Evolutionary conservation across 2,797 vertebrate species (phyloP).

Genomic region (Furcifer pardalis): DNA sequence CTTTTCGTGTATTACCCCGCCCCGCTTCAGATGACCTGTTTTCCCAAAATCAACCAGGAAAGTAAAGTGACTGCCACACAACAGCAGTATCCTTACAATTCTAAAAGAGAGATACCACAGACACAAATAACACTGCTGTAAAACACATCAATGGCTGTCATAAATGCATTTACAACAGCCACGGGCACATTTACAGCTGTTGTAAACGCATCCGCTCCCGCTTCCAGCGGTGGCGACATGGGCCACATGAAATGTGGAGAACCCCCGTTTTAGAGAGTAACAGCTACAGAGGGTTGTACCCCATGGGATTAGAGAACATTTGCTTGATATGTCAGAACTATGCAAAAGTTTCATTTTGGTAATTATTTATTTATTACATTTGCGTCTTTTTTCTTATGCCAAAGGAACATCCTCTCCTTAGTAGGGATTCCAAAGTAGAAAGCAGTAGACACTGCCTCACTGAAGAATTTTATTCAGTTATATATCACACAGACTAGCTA

Average conservation of each 20-base stretch:
- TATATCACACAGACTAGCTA: background rate
- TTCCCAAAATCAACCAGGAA: background rate
- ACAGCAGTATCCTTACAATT: background rate
- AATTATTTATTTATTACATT: too few relatives aligned
- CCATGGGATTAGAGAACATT: background rate
- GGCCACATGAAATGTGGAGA: too few relatives aligned
- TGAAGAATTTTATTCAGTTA: background rate
- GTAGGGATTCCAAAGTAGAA: background rate
- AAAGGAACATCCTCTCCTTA: background rate
- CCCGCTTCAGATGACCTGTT: background rate
- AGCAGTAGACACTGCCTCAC: background rate
- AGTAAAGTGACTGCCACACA: background rate
- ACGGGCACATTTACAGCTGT: too few relatives aligned
- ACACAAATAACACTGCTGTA: background rate
- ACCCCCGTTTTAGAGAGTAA: too few relatives aligned
- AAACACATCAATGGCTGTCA: too few relatives aligned
- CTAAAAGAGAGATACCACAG: background rate
- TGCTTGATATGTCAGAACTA: background rate
- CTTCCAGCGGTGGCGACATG: too few relatives aligned
- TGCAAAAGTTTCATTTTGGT: too few relatives aligned
- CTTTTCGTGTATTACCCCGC: background rate
- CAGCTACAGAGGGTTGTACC: too few relatives aligned
- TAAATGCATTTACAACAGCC: too few relatives aligned
- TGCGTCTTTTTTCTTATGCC: background rate
- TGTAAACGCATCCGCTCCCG: too few relatives aligned